Base-by-base conservation (phyloP, 2,797 vertebrate genomes). In the Artibeus lituratus region DNA sequence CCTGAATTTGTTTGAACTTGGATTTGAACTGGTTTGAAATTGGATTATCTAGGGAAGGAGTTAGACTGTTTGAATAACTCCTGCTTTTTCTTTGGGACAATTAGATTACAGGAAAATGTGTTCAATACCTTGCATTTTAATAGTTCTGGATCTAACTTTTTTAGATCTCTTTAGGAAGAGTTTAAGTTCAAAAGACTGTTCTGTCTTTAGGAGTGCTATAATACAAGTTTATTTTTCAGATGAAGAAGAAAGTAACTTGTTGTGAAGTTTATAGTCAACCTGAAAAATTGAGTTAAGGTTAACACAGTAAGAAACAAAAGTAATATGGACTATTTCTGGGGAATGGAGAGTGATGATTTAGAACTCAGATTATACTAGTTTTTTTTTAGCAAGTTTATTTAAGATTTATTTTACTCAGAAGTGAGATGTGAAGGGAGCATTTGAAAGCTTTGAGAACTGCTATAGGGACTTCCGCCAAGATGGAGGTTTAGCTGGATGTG, bases 111-210 rank as follows among this genome's bases (percentile, higher is more conserved):
- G 94, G 74, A 82, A 94, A 80, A 90, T 67, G 0, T 44, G 35
- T 70, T 72, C n/a, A 94, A 0, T 93, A 55, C 19, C 15, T 89
- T 80, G 21, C 53, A 94, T 80, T 93, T 92, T 87, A 57, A 49
- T 89, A 49, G 89, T 95, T 85, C 62, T 90, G 77, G 29, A 47
- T 77, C 6, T 86, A 39, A 70, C 14, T 42, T 82, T 84, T 91
- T n/a, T 94, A 53, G 8, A 83, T 59, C 21, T 86, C 44, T 91
- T 92, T 49, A 26, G 35, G 87, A 90, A 72, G 57, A 91, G 44
- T 95, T 91, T 74, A 87, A 84, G 39, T 90, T 96, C 22, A 88
- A 35, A 94, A 85, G 53, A 81, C n/a, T 90, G 12, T 62, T 88
- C 78, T 72, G 44, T 92, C 35, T 87, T 92, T n/a, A 77, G n/a